These are phyloP conservation scores for Capromys pilorides DNA, from an alignment of 2,797 vertebrate genomes.

Conservation along the genomic window DNA sequence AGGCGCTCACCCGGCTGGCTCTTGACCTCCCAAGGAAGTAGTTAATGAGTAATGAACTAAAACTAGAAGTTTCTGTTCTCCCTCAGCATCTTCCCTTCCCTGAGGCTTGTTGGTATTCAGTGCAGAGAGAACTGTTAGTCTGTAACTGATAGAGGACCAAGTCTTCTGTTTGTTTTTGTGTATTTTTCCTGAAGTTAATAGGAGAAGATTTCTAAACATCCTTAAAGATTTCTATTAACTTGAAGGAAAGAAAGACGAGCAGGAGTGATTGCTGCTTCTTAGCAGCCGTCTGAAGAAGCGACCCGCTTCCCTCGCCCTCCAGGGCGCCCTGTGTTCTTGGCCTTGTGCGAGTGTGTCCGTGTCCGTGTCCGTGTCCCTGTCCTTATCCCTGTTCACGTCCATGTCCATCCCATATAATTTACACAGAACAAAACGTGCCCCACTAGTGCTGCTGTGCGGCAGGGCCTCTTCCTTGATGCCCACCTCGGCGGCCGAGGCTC, in stretches of 20 bases:
- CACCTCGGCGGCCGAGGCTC: background rate
- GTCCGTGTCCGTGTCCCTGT: background rate
- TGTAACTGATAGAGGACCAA: background rate
- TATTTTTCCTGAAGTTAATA: background rate
- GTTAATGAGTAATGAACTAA: background rate
- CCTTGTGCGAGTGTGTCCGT: background rate
- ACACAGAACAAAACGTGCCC: fast-evolving
- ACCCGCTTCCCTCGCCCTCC: too few relatives aligned
- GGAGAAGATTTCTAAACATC: background rate
- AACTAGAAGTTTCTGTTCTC: background rate
- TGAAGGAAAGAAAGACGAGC: background rate
- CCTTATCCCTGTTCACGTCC: background rate
- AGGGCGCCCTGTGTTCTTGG: background rate
- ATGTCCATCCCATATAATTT: background rate
- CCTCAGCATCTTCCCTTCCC: background rate
- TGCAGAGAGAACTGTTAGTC: background rate
- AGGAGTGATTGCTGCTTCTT: background rate
- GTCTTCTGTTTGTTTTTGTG: background rate
- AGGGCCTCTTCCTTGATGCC: fast-evolving
- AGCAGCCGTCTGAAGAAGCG: background rate
- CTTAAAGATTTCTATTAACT: background rate
- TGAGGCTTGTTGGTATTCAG: too few relatives aligned
- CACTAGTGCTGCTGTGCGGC: too few relatives aligned
- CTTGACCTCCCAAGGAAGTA: background rate
- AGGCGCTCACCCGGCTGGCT: background rate